Conservation (phyloP, 2,888 invertebrate genomes). For the Thera britannica region DNA sequence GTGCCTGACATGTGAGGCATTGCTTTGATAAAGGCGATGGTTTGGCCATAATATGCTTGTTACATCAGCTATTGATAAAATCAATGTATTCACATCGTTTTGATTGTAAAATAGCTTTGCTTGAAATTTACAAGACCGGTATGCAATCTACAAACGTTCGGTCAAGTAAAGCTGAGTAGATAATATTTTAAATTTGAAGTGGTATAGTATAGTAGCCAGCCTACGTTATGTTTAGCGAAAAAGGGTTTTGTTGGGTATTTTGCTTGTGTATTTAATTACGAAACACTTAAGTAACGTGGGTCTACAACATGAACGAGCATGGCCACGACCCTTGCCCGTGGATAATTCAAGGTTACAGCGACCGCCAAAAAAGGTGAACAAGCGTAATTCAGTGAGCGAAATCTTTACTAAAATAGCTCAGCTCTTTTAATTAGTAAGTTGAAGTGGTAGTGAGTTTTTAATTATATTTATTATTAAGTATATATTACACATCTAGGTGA, state of each 20-base stretch:
- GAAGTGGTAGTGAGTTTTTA: background rate
- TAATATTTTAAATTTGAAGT: background rate
- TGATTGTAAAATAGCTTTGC: too few relatives aligned
- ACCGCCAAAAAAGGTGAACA: conserved; percentile 35
- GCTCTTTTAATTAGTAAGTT: conserved; percentile 32
- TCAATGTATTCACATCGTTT: too few relatives aligned
- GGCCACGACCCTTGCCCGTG: conserved; percentile 32
- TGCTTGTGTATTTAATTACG: conserved; percentile 42
- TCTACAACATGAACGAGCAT: conserved; percentile 35
- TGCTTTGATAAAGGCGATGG: too few relatives aligned
- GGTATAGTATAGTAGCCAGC: background rate
- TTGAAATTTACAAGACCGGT: too few relatives aligned
- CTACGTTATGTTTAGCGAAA: conserved; percentile 27
- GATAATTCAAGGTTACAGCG: conserved; percentile 15
- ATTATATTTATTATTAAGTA: too few relatives aligned
- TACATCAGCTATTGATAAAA: too few relatives aligned
- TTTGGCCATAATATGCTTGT: too few relatives aligned
- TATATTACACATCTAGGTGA: too few relatives aligned
- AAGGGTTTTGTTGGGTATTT: conserved; percentile 33
- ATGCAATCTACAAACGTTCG: too few relatives aligned
- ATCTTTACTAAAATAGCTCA: conserved; percentile 25
- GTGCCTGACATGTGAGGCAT: too few relatives aligned
- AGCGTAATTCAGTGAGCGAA: conserved; percentile 31
- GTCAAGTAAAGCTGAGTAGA: background rate
- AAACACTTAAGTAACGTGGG: conserved; percentile 38